Base-by-base conservation (phyloP, 2,113 vertebrate genomes). In the Gila orcuttii region DNA sequence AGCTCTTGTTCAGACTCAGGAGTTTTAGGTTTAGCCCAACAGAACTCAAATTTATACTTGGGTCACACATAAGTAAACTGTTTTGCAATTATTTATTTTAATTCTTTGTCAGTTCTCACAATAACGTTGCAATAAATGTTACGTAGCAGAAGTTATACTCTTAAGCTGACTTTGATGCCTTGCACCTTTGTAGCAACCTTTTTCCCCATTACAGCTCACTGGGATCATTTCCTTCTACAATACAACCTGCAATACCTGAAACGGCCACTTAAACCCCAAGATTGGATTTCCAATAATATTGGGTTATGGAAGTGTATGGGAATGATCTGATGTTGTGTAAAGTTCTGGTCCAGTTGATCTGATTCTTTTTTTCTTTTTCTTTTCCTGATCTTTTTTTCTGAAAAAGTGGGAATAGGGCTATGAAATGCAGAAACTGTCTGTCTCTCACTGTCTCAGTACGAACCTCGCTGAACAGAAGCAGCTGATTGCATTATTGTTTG, bases 121-220 rank as follows among this genome's bases (percentile, higher is more conserved):
- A 83, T 42, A 83, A 31, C 21, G 66, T 83, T 59, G 82, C 82
- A 83, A 83, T 73, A 83, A 83, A 59, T 83, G 82, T 83, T 59
- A 3, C 50, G 66, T 83, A 83, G 82, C 82, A 73, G 66, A 83
- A 36, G 82, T 55, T 82, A 28, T n/a, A 69, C 80, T 36, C 9
- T 82, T 45, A 82, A 82, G 79, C 39, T 17, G n/a, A 73, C 39
- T n/a, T 17, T 25, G 25, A 82, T 68, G 47, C 82, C 82, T 71
- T 59, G 47, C 66, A 83, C 50, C 82, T 83, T 55, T 83, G 82
- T 83, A 83, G 82, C 82, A 83, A 68, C 82, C 66, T 57, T 77
- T 36, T 6, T 2, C 50, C 55, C 21, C 21, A 64, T 82, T 68
- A 62, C 55, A 78, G 50, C 47, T 33, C 47, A 55, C 75, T 78